Percentiles rank a stretch among this genome's conserved stretches.
Evolutionary conservation across 2,888 invertebrate genomes (phyloP).

Genomic region (Gisinianus flammeolus): DNA sequence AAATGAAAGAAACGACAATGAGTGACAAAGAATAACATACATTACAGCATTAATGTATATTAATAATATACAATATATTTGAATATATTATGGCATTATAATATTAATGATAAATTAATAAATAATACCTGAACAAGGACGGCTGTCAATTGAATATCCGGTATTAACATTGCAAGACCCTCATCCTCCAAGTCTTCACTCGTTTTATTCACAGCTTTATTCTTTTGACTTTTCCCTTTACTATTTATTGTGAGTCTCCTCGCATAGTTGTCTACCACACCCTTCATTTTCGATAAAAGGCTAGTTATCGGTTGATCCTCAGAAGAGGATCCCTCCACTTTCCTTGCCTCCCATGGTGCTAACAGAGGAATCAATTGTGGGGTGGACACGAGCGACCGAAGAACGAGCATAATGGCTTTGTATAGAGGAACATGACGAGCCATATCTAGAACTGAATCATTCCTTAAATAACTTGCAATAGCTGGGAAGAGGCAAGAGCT

Average conservation of each 20-base stretch:
- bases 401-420: slow-evolving; percentile 69
- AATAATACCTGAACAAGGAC: slow-evolving; percentile 62
- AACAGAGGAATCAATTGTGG: slow-evolving; percentile 70
- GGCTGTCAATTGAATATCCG: slow-evolving; percentile 79
- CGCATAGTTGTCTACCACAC: slow-evolving; percentile 90
- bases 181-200: slow-evolving; percentile 81
- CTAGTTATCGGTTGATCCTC: slow-evolving; percentile 73
- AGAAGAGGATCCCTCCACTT: slow-evolving; percentile 53
- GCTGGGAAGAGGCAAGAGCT: slow-evolving; percentile 86
- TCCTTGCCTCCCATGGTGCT: slow-evolving; percentile 65
- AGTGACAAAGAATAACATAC: background rate
- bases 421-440: slow-evolving; percentile 95
- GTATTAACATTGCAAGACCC: slow-evolving; percentile 84
- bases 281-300: slow-evolving; percentile 83
- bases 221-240: slow-evolving; percentile 55
- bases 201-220: slow-evolving; percentile 60
- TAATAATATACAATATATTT: background rate
- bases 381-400: slow-evolving; percentile 76
- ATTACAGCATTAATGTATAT: background rate
- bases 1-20: too few relatives aligned
- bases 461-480: slow-evolving; percentile 86
- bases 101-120: too few relatives aligned
- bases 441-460: slow-evolving; percentile 96
- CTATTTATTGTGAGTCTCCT: slow-evolving; percentile 71
- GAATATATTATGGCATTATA: too few relatives aligned